Evolutionary conservation across 2,113 vertebrate species (phyloP), one percentile per base, ranked within the genome.

Genomic region (Plecotus auritus): DNA sequence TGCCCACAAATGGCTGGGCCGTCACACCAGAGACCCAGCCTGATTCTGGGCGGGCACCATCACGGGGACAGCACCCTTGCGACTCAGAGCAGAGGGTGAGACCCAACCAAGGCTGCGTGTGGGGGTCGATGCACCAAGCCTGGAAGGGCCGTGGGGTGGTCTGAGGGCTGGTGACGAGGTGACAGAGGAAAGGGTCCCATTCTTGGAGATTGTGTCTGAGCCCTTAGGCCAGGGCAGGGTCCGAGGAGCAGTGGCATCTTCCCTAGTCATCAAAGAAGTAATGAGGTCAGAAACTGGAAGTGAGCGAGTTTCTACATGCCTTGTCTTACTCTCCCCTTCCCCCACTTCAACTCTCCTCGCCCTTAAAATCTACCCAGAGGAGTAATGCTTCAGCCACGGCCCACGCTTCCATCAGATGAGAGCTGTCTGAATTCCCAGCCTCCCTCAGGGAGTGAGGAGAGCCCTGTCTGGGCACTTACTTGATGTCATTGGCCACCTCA

Each of bases 41-140:
- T 99, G 99, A 97, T 98, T 99, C 95, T 99, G 99, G 32, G 99
- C 98, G 2, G 99, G 99, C 90, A 99, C 99, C 99, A 99, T 99
- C 35, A 99, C 98, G 2, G 99, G 99, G 72, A 99, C 98, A 0
- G 98, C 99, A 30, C 99, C 99, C 99, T 99, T 99, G 64, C 99
- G 98, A 91, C 96, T 81, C 77, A 99, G 98, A 91, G 99, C 98
- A 59, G 99, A 98, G 84, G 98, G 98, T 93, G 93, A 98, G 72
- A 87, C 97, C 81, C 91, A 78, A 12, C 83, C 83, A 11, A 8
- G 67, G 69, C 97, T 98, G 54, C 98, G 97, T 0, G 96, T 97
- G 3, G 97, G 97, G 4, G 97, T 98, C 30, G 95, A 47, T 5
- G 96, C 88, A 16, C 88, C 95, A 9, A 92, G 83, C 69, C 94